Evolutionary conservation across 2,888 invertebrate species (phyloP).

Genomic region (Sarcophaga rosellei): DNA sequence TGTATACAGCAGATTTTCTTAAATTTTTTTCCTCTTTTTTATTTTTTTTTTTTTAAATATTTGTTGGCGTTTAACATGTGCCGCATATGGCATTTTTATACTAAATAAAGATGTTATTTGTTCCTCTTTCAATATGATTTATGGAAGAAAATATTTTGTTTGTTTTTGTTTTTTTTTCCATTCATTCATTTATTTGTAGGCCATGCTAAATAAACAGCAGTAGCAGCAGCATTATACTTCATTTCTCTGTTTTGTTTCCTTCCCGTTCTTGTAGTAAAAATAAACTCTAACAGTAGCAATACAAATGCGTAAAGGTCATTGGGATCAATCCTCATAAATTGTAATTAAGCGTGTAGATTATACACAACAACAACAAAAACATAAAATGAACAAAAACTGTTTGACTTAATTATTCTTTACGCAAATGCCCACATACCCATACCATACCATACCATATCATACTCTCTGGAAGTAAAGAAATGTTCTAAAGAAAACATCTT

Average conservation of each 20-base stretch:
- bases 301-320: conserved; percentile 53
- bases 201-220: conserved; percentile 38
- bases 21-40: neutral
- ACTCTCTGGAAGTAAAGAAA: too few species aligned
- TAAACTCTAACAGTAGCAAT: neutral
- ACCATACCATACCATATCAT: neutral
- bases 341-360: conserved; percentile 46
- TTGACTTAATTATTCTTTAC: neutral
- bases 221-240: neutral
- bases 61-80: conserved; percentile 57
- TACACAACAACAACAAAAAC: neutral
- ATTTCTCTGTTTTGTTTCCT: neutral
- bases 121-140: conserved; percentile 42
- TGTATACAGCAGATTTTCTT: too few species aligned
- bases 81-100: conserved; percentile 46
- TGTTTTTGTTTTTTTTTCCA: conserved; percentile 16
- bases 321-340: conserved; percentile 58
- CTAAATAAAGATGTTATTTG: conserved; percentile 50
- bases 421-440: neutral
- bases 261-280: neutral
- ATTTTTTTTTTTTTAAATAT: conserved; percentile 23
- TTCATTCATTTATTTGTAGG: conserved; percentile 28
- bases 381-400: neutral
- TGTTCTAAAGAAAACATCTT: too few species aligned
- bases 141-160: conserved; percentile 17